Evolutionary conservation across 2,888 invertebrate genomes (phyloP), one percentile per base, ranked within the genome.

Genomic region (Aquatica leii): DNA sequence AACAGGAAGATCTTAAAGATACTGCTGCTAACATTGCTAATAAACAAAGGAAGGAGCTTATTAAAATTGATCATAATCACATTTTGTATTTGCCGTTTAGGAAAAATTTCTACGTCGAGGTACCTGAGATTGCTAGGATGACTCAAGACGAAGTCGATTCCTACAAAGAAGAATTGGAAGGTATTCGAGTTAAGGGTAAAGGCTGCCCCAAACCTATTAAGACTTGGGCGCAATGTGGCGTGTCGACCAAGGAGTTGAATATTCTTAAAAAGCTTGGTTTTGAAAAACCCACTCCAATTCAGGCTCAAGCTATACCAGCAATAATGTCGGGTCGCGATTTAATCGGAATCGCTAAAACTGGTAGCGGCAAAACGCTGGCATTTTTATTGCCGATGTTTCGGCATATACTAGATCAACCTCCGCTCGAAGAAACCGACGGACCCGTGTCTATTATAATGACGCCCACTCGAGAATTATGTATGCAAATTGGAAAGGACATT

Each of bases 311-410:
- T 1, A 94, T 99, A 76, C 95, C 95, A 2, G 94, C 95, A 20
- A 94, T 99, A 65, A 98, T 99, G 98, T 94, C 93, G 52, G 94
- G 94, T 69, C 88, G 98, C 61, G 98, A 99, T 83, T 84, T 99
- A 65, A 99, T 99, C 76, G 98, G 98, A 58, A 99, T 99, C 78
- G 99, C 99, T 1, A 99, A 99, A 84, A 99, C 99, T 0, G 98
- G 98, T 46, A 97, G 97, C 77, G 99, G 99, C 31, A 99, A 99
- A 84, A 99, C 99, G 0, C 82, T 99, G 53, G 99, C 98, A 0
- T 99, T 99, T 82, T 88, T 99, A 62, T 82, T 99, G 62, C 99
- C 99, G 0, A 97, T 99, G 97, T 95, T 99, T 82, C 81, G 93
- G 35, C 99, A 99, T 76, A 95, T 99, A 21, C 82, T 97, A 62